phyloP scores from a whole-genome alignment of 1,140 invertebrate genomes.

The Mylabris phalerata region DNA sequence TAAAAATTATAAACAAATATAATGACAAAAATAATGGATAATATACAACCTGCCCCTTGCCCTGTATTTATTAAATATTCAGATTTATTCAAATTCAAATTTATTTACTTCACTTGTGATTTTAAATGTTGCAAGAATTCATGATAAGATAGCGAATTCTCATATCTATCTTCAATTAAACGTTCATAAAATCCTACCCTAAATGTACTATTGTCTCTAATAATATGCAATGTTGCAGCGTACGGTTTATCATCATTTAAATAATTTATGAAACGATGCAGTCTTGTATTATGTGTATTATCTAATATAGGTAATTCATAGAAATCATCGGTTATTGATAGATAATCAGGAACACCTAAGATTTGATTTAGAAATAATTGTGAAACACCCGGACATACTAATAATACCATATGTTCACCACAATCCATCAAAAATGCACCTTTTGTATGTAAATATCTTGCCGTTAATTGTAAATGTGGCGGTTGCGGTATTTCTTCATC shows the following conservation, averaged over 20 bases:
- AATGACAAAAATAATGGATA: no score
- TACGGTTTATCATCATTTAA: conserved; percentile 81
- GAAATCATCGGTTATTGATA: conserved; percentile 54
- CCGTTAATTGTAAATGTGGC: conserved; percentile 59
- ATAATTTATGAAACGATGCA: conserved; percentile 75
- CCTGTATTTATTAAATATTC: no score
- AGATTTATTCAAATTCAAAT: no score
- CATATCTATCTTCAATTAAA: conserved; percentile 89
- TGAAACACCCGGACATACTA: conserved; percentile 76
- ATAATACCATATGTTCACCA: conserved; percentile 76
- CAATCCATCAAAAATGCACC: conserved; percentile 91
- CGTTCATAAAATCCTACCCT: conserved; percentile 78
- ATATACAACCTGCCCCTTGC: no score
- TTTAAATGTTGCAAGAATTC: conserved; percentile 97
- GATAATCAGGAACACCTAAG: conserved; percentile 51
- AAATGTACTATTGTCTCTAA: conserved; percentile 86
- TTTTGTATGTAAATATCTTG: conserved; percentile 68
- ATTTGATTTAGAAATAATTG: conserved; percentile 67
- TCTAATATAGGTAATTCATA: conserved; percentile 72
- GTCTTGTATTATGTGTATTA: conserved; percentile 64
- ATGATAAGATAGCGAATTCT: conserved; percentile 91
- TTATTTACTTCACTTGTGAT: conserved; percentile 70
- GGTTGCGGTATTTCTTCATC: conserved; percentile 53
- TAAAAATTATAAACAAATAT: no score
- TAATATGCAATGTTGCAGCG: conserved; percentile 68